Conservation (phyloP, 2,113 vertebrate species). For the Opisthocomus hoazin region DNA sequence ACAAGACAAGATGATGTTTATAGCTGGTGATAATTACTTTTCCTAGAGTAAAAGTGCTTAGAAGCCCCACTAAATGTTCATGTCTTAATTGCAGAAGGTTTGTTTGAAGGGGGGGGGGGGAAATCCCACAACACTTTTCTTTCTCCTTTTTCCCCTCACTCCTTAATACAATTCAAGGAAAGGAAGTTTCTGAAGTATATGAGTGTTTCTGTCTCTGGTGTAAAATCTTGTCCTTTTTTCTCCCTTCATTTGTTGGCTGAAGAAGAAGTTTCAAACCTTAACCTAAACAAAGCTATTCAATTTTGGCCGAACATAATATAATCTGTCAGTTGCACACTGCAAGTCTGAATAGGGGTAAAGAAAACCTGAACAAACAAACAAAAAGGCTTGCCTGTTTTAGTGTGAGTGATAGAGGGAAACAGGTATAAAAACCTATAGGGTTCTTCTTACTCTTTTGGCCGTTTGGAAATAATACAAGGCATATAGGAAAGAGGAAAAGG, state of each 20-base stretch:
- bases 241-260: neutral
- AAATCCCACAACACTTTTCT: neutral
- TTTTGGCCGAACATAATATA: neutral
- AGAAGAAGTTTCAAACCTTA: neutral
- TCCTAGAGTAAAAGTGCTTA: constrained; percentile 51
- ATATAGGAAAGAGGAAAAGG: neutral
- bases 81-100: constrained; percentile 49
- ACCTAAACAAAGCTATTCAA: neutral
- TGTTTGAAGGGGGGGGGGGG: neutral
- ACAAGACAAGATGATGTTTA: constrained; percentile 53
- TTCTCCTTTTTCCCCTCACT: neutral
- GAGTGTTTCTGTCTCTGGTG: neutral
- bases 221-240: neutral
- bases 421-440: neutral
- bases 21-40: constrained; percentile 58
- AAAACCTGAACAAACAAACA: neutral
- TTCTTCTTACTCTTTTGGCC: neutral
- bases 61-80: constrained; percentile 48
- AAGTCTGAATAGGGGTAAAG: neutral
- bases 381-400: neutral
- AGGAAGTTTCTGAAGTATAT: neutral
- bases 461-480: neutral
- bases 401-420: neutral
- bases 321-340: neutral
- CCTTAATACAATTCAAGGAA: neutral